Conservation (phyloP, 1,140 invertebrate genomes). For the Myzus persicae region DNA sequence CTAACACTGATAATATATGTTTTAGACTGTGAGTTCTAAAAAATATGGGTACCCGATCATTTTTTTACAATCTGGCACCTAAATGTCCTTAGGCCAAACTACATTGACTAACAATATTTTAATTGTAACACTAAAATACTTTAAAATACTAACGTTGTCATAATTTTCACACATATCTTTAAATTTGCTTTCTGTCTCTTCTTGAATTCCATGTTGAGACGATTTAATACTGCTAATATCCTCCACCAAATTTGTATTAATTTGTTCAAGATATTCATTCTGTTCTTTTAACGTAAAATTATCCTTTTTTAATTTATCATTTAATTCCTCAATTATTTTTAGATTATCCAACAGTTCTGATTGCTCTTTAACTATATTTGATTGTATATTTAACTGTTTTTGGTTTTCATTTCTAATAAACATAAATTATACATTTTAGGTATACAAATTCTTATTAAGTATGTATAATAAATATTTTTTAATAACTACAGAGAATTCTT, state of each 20-base stretch:
- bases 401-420: constrained; percentile 25
- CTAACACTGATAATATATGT: no score
- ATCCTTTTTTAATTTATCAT: constrained; percentile 30
- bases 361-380: constrained; percentile 8
- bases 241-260: constrained; percentile 15
- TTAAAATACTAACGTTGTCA: constrained; percentile 33
- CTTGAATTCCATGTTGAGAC: neutral
- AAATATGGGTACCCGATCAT: no score
- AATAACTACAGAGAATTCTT: constrained; percentile 34
- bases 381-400: neutral
- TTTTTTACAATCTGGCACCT: no score
- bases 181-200: constrained; percentile 16
- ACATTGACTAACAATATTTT: neutral
- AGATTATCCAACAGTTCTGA: neutral
- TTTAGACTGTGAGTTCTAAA: no score
- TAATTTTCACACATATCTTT: constrained; percentile 40
- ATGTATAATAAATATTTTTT: neutral
- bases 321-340: constrained; percentile 11
- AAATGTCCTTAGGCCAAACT: no score
- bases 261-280: constrained; percentile 31
- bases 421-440: constrained; percentile 2
- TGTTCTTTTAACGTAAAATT: constrained; percentile 8
- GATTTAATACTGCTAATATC: constrained; percentile 18
- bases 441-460: neutral
- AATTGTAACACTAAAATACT: neutral